Evolutionary conservation across 2,888 invertebrate species (phyloP).

Genomic region (Cosmopolites sordidus): DNA sequence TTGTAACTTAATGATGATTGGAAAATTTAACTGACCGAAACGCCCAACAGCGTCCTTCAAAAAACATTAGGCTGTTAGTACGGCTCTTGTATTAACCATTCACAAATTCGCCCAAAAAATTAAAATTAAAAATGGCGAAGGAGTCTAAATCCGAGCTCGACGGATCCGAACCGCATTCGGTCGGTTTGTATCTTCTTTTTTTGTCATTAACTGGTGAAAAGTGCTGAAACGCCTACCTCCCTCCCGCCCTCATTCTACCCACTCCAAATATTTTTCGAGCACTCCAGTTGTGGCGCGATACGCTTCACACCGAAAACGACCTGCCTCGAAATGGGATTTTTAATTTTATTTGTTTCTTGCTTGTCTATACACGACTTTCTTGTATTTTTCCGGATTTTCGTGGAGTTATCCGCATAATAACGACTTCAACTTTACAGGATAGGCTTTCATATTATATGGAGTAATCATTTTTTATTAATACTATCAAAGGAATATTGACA

Average conservation of each 20-base stretch:
- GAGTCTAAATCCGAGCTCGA: background rate
- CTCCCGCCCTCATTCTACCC: background rate
- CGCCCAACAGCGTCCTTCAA: too few relatives aligned
- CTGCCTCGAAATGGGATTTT: constrained; percentile 5
- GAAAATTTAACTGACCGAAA: too few relatives aligned
- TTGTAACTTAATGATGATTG: too few relatives aligned
- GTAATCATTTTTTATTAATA: too few relatives aligned
- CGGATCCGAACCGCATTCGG: constrained; percentile 19
- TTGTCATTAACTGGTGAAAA: constrained; percentile 28
- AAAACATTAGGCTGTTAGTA: background rate
- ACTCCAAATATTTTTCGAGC: constrained; percentile 44
- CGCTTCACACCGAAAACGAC: constrained; percentile 34
- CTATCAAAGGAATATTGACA: too few relatives aligned
- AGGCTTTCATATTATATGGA: too few relatives aligned
- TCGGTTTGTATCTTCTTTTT: constrained; percentile 24
- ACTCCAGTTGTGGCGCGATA: constrained; percentile 29
- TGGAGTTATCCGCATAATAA: too few relatives aligned
- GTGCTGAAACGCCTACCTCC: constrained; percentile 13
- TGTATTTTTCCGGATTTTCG: too few relatives aligned
- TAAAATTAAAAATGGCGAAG: constrained; percentile 17
- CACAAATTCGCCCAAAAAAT: background rate
- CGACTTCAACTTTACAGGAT: too few relatives aligned
- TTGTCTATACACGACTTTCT: background rate
- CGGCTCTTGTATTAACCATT: constrained; percentile 4
- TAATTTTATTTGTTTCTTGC: constrained; percentile 2